These are phyloP conservation scores for Maniola jurtina DNA, from an alignment of 1,140 invertebrate species.

Conservation along the genomic window DNA sequence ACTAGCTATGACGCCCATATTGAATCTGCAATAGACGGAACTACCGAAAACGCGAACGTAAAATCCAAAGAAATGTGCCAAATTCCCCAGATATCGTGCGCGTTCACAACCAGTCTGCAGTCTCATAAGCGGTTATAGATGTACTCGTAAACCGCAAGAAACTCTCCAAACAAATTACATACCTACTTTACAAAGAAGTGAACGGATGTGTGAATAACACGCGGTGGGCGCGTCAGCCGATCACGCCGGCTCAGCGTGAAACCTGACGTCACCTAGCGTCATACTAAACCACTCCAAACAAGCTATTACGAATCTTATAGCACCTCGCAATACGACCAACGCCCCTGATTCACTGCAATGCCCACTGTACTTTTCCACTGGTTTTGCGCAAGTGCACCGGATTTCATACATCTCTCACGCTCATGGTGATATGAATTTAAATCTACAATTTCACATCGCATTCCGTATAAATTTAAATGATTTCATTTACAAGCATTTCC, in stretches of 20 bases:
- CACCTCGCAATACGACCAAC: constrained; percentile 31
- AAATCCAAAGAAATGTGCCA: background rate
- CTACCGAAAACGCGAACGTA: background rate
- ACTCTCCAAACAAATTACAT: constrained; percentile 35
- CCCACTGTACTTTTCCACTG: constrained; percentile 63
- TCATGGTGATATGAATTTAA: constrained; percentile 11
- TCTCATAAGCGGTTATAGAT: constrained; percentile 15
- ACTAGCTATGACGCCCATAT: background rate
- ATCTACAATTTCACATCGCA: constrained; percentile 26
- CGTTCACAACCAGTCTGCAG: constrained; percentile 10
- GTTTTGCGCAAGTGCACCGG: constrained; percentile 44
- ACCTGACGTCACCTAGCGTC: constrained; percentile 48
- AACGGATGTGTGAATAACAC: constrained; percentile 41
- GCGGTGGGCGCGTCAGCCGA: constrained; percentile 40
- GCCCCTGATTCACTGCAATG: constrained; percentile 36
- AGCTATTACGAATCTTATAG: constrained; percentile 37
- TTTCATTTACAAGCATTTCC: background rate
- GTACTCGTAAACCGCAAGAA: constrained; percentile 13
- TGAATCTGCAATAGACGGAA: background rate
- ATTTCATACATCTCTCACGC: constrained; percentile 6
- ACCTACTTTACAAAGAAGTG: constrained; percentile 37
- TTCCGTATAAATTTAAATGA: background rate
- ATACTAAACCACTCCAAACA: constrained; percentile 13
- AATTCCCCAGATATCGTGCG: constrained; percentile 7
- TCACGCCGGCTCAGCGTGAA: constrained; percentile 37